Evolutionary conservation across 2,888 invertebrate genomes (phyloP), one percentile per base, ranked within the genome.

Genomic region (Steromphala cineraria): DNA sequence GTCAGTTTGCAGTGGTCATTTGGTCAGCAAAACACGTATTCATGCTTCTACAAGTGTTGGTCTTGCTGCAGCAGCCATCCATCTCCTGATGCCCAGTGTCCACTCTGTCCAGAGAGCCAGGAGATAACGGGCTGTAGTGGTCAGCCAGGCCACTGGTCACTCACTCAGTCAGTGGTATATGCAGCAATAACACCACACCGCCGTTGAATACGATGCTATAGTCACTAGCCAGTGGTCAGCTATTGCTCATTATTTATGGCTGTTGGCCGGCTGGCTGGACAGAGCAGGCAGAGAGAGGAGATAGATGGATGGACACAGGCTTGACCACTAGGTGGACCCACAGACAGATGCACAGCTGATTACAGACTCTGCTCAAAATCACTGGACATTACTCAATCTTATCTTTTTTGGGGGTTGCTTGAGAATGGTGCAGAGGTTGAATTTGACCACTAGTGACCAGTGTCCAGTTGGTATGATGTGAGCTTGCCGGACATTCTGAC

Each of bases 141-240:
- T 13, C 71, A 71, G 71, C 24, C 21, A 71, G 71, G 5, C 71
- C 71, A 71, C 36, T 71, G 71, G 71, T 71, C 71, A 71, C 36
- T 71, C 62, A 40, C 40, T 36, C 10, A 46, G 46, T 46, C 46
- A 46, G 71, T 36, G 71, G 71, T 71, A 71, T 71, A 71, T 71
- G 71, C 71, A 40, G 71, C 71, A 71, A 71, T 71, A 71, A 71
- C 71, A 71, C 36, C 71, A 71, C 71, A 71, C 36, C 71, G 36
- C 71, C 40, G 71, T 36, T 71, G 71, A 71, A 71, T 71, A 71
- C 71, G 71, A 71, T 71, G 71, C 71, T 71, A 71, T 71, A 71
- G 71, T 71, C 71, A 71, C 71, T 71, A 71, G 71, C 71, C 71
- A 71, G 71, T 71, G 71, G 71, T 71, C 71, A 71, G 71, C 71